These are phyloP conservation scores for Polydrusus pterygomalis DNA, from an alignment of 2,888 invertebrate species.

Conservation along the genomic window DNA sequence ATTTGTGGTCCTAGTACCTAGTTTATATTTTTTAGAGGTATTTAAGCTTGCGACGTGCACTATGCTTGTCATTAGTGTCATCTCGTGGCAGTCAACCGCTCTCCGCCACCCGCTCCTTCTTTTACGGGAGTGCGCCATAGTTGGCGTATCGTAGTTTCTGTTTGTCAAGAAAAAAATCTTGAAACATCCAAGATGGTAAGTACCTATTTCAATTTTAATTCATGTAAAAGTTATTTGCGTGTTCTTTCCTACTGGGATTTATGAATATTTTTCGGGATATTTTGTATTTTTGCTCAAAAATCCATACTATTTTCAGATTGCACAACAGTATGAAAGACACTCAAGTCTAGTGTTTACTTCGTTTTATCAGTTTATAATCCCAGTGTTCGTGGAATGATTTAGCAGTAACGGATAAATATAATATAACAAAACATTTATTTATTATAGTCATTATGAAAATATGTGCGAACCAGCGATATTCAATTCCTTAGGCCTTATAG, in stretches of 20 bases:
- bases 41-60: constrained; percentile 81
- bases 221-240: not conserved
- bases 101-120: constrained; percentile 70
- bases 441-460: not conserved
- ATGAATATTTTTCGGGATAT: constrained; percentile 36
- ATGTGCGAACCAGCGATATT: not conserved
- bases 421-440: not conserved
- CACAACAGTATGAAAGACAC: constrained; percentile 70
- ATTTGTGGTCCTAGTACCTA: not conserved
- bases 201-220: constrained; percentile 62
- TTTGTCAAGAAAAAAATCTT: constrained; percentile 81
- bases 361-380: not conserved
- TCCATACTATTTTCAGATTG: constrained; percentile 62
- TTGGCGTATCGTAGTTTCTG: constrained; percentile 88
- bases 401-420: not conserved
- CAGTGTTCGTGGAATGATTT: not conserved
- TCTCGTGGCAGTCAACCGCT: constrained; percentile 8
- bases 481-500: not conserved
- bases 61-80: constrained; percentile 21
- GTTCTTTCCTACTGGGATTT: constrained; percentile 2
- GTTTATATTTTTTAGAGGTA: not conserved
- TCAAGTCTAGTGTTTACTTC: constrained; percentile 32
- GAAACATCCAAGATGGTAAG: constrained; percentile 90
- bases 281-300: constrained; percentile 46
- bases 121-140: constrained; percentile 91